Conservation (phyloP, 2,888 invertebrate species). For the Cynaeus angustus region DNA sequence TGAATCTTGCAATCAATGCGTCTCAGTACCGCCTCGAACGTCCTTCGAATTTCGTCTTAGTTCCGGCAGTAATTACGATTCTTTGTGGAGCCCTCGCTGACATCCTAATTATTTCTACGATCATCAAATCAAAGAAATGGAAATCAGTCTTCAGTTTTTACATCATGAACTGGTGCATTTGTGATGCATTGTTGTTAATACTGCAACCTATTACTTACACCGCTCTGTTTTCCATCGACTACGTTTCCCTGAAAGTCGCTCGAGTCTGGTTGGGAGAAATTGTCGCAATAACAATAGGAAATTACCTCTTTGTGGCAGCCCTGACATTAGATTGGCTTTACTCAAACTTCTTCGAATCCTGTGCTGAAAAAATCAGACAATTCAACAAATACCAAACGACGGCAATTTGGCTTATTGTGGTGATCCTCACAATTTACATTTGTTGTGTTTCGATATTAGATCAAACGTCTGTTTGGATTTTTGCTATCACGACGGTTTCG, state of each 20-base stretch:
- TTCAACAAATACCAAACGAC: conserved; percentile 14
- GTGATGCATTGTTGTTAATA: conserved; percentile 20
- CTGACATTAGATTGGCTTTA: conserved; percentile 25
- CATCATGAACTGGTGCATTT: conserved; percentile 29
- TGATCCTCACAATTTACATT: conserved; percentile 14
- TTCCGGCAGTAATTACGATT: conserved; percentile 15
- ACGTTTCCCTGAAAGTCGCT: neutral
- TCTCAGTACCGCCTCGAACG: conserved; percentile 9
- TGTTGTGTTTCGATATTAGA: conserved; percentile 9
- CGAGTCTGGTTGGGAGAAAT: conserved; percentile 12
- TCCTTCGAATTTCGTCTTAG: conserved; percentile 21
- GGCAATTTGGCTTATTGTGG: conserved; percentile 15
- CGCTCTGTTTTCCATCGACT: conserved; percentile 13
- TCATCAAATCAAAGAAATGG: neutral
- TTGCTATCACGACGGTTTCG: conserved; percentile 10
- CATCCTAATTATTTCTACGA: conserved; percentile 11
- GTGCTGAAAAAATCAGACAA: conserved; percentile 12
- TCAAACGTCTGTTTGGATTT: conserved; percentile 18
- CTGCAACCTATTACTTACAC: conserved; percentile 26
- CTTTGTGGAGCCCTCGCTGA: conserved; percentile 13
- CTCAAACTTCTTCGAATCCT: conserved; percentile 13
- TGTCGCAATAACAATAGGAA: conserved; percentile 18
- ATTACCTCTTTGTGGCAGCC: conserved; percentile 31
- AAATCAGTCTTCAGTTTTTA: conserved; percentile 17
- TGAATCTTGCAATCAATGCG: neutral